phyloP scores from a whole-genome alignment of 2,888 invertebrate genomes.

The Oscheius sp. region DNA sequence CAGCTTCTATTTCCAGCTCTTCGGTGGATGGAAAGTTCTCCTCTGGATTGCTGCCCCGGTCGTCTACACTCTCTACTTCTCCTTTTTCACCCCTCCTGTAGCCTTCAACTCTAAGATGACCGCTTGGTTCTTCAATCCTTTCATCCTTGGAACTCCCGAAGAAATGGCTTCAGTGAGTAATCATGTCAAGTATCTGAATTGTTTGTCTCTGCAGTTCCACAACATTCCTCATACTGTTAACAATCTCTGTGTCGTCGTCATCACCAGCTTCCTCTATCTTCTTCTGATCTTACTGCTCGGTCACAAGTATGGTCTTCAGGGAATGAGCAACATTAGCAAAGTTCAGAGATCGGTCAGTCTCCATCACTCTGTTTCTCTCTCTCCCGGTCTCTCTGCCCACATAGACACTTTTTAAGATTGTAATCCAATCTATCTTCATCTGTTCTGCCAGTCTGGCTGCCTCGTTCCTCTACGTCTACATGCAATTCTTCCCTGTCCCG shows the following conservation, averaged over 20 bases:
- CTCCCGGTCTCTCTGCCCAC: too few relatives aligned
- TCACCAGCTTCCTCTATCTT: slow-evolving; percentile 11
- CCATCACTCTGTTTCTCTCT: too few relatives aligned
- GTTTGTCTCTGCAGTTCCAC: slow-evolving; percentile 38
- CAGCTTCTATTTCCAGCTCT: neutral
- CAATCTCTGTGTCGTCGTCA: slow-evolving; percentile 21
- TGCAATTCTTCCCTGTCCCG: slow-evolving; percentile 20
- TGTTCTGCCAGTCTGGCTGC: slow-evolving; percentile 22
- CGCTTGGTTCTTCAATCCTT: slow-evolving; percentile 33
- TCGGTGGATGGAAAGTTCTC: neutral
- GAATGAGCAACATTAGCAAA: slow-evolving; percentile 39
- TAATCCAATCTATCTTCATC: slow-evolving; percentile 11
- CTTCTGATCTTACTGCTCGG: neutral
- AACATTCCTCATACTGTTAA: slow-evolving; percentile 35
- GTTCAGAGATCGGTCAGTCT: slow-evolving; percentile 36
- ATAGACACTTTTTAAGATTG: neutral
- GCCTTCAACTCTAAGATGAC: neutral
- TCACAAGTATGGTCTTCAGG: slow-evolving; percentile 14
- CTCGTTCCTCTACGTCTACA: slow-evolving; percentile 17
- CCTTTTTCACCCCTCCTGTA: slow-evolving; percentile 23
- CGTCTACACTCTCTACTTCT: slow-evolving; percentile 20
- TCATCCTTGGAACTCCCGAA: slow-evolving; percentile 12
- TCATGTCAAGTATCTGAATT: neutral
- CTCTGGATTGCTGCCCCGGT: slow-evolving; percentile 2
- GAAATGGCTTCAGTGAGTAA: slow-evolving; percentile 2